A percentile compares a stretch with the other conserved stretches of the same genome.
These are phyloP conservation scores for Drosophila histrio DNA, from an alignment of 2,888 invertebrate genomes.

Conservation along the genomic window DNA sequence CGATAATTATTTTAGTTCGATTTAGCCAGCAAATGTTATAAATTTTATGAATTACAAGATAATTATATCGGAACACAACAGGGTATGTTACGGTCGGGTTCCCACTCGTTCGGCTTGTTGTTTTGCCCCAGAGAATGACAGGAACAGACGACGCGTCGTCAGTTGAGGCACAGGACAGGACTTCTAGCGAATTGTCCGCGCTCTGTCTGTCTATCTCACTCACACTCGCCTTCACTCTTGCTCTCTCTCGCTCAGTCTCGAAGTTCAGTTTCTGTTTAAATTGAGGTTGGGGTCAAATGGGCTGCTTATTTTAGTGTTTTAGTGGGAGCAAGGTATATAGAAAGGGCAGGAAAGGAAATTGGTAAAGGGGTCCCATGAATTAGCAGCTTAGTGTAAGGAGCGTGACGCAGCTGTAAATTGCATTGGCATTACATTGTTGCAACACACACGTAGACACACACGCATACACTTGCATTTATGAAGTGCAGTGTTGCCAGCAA, in stretches of 20 bases:
- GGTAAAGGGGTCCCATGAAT: conserved; percentile 2
- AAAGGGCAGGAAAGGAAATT: background rate
- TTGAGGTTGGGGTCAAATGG: conserved; percentile 7
- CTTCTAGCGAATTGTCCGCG: background rate
- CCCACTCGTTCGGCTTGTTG: no score
- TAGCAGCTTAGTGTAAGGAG: conserved; percentile 36
- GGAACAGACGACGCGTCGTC: background rate
- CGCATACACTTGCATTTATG: background rate
- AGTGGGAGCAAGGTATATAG: background rate
- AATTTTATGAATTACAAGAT: no score
- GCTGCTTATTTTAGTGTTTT: conserved; percentile 8
- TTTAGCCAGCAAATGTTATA: no score
- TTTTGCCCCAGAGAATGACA: background rate
- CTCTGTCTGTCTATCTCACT: background rate
- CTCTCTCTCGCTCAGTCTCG: background rate
- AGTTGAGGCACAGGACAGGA: background rate
- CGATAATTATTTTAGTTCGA: no score
- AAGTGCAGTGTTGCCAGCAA: conserved; percentile 7
- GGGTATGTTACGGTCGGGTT: no score
- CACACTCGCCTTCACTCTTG: background rate
- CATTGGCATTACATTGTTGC: conserved; percentile 38
- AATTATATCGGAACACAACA: no score
- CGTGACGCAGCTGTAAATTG: conserved; percentile 50
- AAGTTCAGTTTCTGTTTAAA: background rate
- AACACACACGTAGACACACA: background rate